Evolutionary conservation across 2,888 invertebrate species (phyloP), one percentile per base, ranked within the genome.

Genomic region (Pterobdella sp.): DNA sequence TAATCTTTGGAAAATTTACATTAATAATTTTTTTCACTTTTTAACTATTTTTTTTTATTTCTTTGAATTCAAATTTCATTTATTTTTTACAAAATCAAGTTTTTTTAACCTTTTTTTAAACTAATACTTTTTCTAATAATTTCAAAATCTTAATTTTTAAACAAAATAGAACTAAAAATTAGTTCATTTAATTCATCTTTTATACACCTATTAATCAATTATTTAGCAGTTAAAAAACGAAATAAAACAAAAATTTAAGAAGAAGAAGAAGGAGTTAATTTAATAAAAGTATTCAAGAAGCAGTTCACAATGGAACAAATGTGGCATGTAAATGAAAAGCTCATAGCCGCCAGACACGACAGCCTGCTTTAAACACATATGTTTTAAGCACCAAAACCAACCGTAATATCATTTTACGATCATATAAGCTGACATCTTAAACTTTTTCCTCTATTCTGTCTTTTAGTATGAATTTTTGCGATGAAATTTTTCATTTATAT

Each of bases 341-440:
- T n/a, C 4, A 56, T 56, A 22, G 60, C 60, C 26, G 7, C 14
- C 4, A 26, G 60, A n/a, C 60, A 56, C n/a, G 60, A 22, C n/a
- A 56, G 4, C 18, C 18, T 4, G 60, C 60, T 26, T 56, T 56
- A 56, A 56, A 56, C 60, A 56, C 60, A 56, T 56, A 56, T 56
- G 60, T 56, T 56, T 56, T 56, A 56, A n/a, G 60, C 7, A 26
- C 60, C 18, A 56, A 56, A 22, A 56, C 60, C 60, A 26, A 4
- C 4, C 60, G 26, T 56, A 56, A 56, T 56, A 56, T 56, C 60
- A n/a, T 56, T 56, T 66, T 66, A 66, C 32, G 66, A 32, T 29
- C 66, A 26, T n/a, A 35, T 66, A 3, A 66, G 35, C 32, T 66
- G 66, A 32, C 66, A 10, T 7, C 64, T 31, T n/a, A n/a, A n/a